phyloP scores from a whole-genome alignment of 2,888 invertebrate genomes.

The Troglohyphantes excavatus region DNA sequence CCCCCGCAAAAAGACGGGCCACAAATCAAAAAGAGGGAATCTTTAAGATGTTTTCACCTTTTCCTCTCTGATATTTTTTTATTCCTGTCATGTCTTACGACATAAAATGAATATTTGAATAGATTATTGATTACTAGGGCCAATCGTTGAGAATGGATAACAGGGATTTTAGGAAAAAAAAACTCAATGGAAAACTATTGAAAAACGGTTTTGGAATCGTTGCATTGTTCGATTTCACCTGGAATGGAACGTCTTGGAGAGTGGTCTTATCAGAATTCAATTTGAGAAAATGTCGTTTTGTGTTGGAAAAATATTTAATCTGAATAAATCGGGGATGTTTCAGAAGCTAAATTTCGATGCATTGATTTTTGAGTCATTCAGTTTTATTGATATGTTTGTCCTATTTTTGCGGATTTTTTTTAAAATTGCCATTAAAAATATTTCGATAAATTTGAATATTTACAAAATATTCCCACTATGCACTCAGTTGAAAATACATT shows the following conservation, averaged over 20 bases:
- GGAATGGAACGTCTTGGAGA: not conserved
- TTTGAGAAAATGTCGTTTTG: not conserved
- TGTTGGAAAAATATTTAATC: not conserved
- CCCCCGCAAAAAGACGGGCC: not conserved
- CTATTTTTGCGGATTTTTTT: too few relatives aligned
- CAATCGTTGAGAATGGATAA: slow-evolving; percentile 22
- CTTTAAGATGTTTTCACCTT: slow-evolving; percentile 8
- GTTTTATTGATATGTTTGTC: too few relatives aligned
- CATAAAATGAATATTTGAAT: slow-evolving; percentile 65
- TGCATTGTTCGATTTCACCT: slow-evolving; percentile 28
- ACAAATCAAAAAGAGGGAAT: slow-evolving; percentile 54
- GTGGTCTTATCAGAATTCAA: slow-evolving; percentile 36
- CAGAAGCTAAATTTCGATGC: too few relatives aligned
- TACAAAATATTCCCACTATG: too few relatives aligned
- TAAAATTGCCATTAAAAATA: too few relatives aligned
- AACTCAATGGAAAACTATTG: slow-evolving; percentile 37
- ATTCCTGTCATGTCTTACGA: slow-evolving; percentile 17
- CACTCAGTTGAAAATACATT: too few relatives aligned
- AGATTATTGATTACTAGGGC: slow-evolving; percentile 52
- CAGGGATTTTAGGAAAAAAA: slow-evolving; percentile 24
- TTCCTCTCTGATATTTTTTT: not conserved
- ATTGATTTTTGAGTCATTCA: too few relatives aligned
- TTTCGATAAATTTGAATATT: too few relatives aligned
- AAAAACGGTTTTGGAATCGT: slow-evolving; percentile 45
- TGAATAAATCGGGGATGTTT: not conserved